A percentile compares a stretch with the other conserved stretches of the same genome.
These are phyloP conservation scores for Eriosoma lanigerum DNA, from an alignment of 1,140 invertebrate genomes.

Conservation along the genomic window DNA sequence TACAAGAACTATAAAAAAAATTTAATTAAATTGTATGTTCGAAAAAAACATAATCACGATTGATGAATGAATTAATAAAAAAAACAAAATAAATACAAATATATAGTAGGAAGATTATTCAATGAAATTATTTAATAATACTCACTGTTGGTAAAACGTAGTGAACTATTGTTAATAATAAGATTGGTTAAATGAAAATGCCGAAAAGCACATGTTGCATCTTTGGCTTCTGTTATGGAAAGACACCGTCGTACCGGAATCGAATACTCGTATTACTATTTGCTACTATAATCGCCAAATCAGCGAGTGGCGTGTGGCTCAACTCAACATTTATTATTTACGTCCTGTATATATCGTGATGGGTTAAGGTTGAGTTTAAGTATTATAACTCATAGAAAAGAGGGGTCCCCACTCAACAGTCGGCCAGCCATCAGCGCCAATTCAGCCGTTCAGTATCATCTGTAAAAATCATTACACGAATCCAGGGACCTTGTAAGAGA, in stretches of 20 bases:
- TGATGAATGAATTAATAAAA: too few species aligned
- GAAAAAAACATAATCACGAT: too few species aligned
- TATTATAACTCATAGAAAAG: background rate
- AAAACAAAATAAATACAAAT: too few species aligned
- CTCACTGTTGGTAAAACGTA: background rate
- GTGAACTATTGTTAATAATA: background rate
- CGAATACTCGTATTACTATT: background rate
- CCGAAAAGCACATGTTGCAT: slow-evolving; percentile 44
- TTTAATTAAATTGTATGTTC: too few species aligned
- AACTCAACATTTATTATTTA: background rate
- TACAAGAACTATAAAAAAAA: too few species aligned
- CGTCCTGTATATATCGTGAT: too few species aligned
- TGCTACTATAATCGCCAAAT: background rate
- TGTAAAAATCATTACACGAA: slow-evolving; percentile 44
- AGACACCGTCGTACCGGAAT: background rate
- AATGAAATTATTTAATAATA: too few species aligned
- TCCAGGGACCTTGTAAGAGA: slow-evolving; percentile 33
- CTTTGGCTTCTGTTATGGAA: background rate
- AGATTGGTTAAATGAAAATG: background rate
- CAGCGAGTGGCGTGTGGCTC: background rate
- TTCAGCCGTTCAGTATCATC: background rate
- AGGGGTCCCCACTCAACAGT: background rate
- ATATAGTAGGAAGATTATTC: too few species aligned
- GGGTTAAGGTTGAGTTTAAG: background rate
- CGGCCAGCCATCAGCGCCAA: background rate